A percentile compares a stretch with the other conserved stretches of the same genome.
phyloP scores from a whole-genome alignment of 2,797 vertebrate genomes.

The Neostethus bicornis region DNA sequence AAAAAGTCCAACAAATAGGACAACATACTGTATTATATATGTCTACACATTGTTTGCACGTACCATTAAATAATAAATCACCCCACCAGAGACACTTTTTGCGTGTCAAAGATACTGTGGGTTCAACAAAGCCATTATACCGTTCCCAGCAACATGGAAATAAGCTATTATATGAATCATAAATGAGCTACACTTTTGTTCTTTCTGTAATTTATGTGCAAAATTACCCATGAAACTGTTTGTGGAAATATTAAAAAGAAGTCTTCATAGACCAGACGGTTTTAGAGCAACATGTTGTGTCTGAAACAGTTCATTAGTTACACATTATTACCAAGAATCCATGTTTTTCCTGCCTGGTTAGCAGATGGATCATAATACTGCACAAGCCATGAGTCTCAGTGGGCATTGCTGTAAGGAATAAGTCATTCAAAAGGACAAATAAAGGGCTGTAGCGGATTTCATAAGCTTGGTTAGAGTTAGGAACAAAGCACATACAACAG shows the following conservation, averaged over 20 bases:
- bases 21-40: background rate
- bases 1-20: background rate
- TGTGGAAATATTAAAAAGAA: background rate
- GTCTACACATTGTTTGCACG: background rate
- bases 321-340: constrained; percentile 9
- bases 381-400: constrained; percentile 10
- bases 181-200: constrained; percentile 10
- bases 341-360: constrained; percentile 9
- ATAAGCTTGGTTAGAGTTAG: constrained; percentile 9
- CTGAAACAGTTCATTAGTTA: constrained; percentile 17
- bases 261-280: constrained; percentile 9
- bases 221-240: constrained; percentile 9
- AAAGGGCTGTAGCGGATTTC: constrained; percentile 5
- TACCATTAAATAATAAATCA: background rate
- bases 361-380: constrained; percentile 33
- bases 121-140: background rate
- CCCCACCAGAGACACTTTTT: background rate
- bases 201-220: background rate
- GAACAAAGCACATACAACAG: background rate
- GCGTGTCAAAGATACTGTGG: background rate
- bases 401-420: constrained; percentile 27
- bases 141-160: background rate
- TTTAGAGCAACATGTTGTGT: constrained; percentile 4
- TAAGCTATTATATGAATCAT: constrained; percentile 2
- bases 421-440: constrained; percentile 16